Evolutionary conservation across 2,888 invertebrate species (phyloP).

Genomic region (Heliconius erato): DNA sequence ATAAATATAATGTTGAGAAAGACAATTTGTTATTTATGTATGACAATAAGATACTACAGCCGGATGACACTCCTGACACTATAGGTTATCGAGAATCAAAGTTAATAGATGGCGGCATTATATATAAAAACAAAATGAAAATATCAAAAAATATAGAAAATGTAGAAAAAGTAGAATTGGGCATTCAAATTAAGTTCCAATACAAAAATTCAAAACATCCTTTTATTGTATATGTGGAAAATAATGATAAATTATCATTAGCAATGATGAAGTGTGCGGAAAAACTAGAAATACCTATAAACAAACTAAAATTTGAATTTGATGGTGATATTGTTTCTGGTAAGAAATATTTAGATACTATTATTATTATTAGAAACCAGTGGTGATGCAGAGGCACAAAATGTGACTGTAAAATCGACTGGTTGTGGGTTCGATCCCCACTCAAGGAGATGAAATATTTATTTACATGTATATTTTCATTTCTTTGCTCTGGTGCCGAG

Average conservation of each 20-base stretch:
- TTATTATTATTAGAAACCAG: too few relatives aligned
- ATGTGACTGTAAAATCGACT: too few relatives aligned
- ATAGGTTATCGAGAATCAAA: slow-evolving; percentile 76
- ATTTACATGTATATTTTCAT: too few relatives aligned
- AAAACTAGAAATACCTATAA: slow-evolving; percentile 70
- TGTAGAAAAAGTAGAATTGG: slow-evolving; percentile 50
- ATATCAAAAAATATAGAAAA: slow-evolving; percentile 50
- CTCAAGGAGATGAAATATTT: too few relatives aligned
- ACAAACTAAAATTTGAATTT: slow-evolving; percentile 80
- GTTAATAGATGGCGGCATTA: slow-evolving; percentile 80
- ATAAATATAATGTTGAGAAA: slow-evolving; percentile 65
- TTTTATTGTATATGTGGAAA: slow-evolving; percentile 61
- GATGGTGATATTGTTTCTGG: slow-evolving; percentile 82
- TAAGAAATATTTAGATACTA: slow-evolving; percentile 46
- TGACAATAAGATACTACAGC: slow-evolving; percentile 71
- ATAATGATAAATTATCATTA: slow-evolving; percentile 67
- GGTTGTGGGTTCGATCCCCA: too few relatives aligned
- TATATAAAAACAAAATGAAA: slow-evolving; percentile 63
- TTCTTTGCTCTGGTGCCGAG: too few relatives aligned
- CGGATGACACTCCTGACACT: slow-evolving; percentile 74
- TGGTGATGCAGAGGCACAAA: too few relatives aligned
- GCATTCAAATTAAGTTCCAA: slow-evolving; percentile 78
- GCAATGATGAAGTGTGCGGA: slow-evolving; percentile 82
- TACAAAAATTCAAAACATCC: slow-evolving; percentile 76
- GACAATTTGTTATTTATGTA: slow-evolving; percentile 75